Conservation (phyloP, 2,888 invertebrate genomes). For the Hirtodrosophila trivittata region DNA sequence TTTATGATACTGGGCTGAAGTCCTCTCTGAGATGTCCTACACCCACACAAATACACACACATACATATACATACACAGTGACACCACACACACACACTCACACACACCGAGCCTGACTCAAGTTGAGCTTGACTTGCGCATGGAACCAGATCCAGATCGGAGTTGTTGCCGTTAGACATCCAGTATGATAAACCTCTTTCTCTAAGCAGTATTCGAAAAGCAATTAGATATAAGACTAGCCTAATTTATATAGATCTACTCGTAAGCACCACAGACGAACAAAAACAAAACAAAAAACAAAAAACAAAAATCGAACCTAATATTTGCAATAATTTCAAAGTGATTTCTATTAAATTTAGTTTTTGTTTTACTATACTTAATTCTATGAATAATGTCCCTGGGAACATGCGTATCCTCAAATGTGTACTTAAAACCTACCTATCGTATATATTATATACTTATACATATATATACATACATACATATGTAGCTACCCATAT, state of each 20-base stretch:
- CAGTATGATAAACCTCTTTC: slow-evolving; percentile 84
- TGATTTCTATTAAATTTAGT: slow-evolving; percentile 72
- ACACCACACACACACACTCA: neutral
- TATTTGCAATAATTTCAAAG: slow-evolving; percentile 78
- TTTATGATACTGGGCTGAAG: slow-evolving; percentile 79
- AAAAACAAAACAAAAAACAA: slow-evolving; percentile 30
- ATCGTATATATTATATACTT: slow-evolving; percentile 8
- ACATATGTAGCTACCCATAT: slow-evolving; percentile 47
- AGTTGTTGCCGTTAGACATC: slow-evolving; percentile 53
- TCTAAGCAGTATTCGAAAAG: slow-evolving; percentile 85
- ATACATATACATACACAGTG: slow-evolving; percentile 5
- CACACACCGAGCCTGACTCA: neutral
- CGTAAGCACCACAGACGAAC: slow-evolving; percentile 60
- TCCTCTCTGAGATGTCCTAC: neutral
- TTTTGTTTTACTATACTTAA: slow-evolving; percentile 53
- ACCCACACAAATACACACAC: slow-evolving; percentile 5
- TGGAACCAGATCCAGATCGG: slow-evolving; percentile 31
- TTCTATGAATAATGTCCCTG: slow-evolving; percentile 28
- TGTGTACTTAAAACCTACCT: slow-evolving; percentile 64
- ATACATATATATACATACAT: slow-evolving; percentile 1
- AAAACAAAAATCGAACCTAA: slow-evolving; percentile 38
- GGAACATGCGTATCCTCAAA: slow-evolving; percentile 32
- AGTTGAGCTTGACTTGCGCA: slow-evolving; percentile 11
- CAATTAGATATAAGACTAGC: slow-evolving; percentile 82
- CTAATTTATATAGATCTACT: slow-evolving; percentile 57